These are phyloP conservation scores for Rotaria socialis DNA, from an alignment of 2,888 invertebrate species.

Conservation along the genomic window DNA sequence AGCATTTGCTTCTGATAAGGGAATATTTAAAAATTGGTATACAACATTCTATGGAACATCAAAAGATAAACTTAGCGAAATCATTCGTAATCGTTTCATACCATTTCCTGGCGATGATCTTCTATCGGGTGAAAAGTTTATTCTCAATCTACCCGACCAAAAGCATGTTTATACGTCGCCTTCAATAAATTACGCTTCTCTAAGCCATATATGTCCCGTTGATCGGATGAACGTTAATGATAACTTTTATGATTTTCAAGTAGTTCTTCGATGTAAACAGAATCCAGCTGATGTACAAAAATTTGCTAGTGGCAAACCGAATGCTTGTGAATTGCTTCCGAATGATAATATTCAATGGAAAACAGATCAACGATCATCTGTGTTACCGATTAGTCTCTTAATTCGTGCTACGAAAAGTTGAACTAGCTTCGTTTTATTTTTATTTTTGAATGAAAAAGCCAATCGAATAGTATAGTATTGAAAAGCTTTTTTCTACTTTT, in stretches of 20 bases:
- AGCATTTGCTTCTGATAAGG: background rate
- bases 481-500: no score
- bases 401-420: no score
- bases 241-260: background rate
- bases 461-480: no score
- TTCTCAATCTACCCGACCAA: background rate
- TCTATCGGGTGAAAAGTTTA: background rate
- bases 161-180: background rate
- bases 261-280: conserved; percentile 14
- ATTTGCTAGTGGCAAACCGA: no score
- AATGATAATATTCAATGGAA: no score
- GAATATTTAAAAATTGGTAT: background rate
- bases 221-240: background rate
- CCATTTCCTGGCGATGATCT: background rate
- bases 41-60: conserved; percentile 24
- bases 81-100: background rate
- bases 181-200: background rate
- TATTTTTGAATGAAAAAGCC: no score
- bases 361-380: no score
- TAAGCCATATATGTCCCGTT: background rate
- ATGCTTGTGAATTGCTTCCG: no score
- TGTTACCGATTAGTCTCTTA: no score
- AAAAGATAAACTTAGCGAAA: background rate
- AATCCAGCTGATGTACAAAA: background rate
- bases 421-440: no score